A percentile compares a stretch with the other conserved stretches of the same genome.
Conservation (phyloP, 2,797 vertebrate species). For the Typhlichthys eigenmanni region DNA sequence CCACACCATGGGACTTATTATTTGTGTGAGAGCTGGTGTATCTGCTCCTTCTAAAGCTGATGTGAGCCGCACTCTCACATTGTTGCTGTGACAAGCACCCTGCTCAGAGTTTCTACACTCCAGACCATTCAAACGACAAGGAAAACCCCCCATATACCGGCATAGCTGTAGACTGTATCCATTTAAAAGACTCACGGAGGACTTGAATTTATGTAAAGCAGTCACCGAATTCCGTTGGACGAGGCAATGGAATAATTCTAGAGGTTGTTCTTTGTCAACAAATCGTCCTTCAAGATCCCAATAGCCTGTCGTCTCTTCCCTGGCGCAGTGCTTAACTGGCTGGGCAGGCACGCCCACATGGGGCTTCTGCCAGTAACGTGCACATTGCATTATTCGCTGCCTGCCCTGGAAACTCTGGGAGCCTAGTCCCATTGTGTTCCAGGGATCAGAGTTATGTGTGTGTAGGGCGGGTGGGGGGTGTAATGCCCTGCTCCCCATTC, state of each 20-base stretch:
- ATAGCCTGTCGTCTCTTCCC: not conserved
- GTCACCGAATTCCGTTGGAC: no score
- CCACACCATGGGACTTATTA: constrained; percentile 22
- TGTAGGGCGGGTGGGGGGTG: not conserved
- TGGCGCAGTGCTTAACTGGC: not conserved
- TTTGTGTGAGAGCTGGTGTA: not conserved
- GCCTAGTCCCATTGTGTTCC: not conserved
- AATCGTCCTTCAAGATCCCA: not conserved
- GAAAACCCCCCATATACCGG: no score
- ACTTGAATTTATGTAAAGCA: no score
- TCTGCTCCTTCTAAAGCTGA: not conserved
- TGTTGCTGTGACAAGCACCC: not conserved
- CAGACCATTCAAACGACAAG: not conserved
- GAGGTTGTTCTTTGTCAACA: no score
- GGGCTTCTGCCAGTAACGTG: not conserved
- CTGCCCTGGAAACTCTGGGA: not conserved
- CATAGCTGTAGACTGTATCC: no score
- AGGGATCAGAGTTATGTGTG: not conserved
- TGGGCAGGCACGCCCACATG: not conserved
- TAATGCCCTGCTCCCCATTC: no score
- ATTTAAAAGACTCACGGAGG: no score
- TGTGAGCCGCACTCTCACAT: not conserved
- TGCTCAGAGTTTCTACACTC: not conserved
- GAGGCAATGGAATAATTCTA: no score
- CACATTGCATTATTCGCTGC: not conserved